These are phyloP conservation scores for Todiramphus saurophagus DNA, from an alignment of 2,113 vertebrate species.

Conservation along the genomic window DNA sequence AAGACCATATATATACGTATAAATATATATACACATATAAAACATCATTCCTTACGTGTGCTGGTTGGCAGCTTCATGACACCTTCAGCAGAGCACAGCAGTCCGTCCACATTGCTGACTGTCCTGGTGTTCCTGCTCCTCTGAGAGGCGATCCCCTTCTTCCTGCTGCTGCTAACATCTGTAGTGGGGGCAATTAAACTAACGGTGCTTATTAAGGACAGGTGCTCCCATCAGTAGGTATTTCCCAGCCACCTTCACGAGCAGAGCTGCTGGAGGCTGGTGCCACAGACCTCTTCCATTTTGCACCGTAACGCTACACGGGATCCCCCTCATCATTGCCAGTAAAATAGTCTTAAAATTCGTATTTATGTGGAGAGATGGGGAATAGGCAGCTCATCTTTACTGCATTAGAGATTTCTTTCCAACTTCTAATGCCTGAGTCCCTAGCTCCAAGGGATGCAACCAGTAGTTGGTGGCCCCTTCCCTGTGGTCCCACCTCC, in stretches of 20 bases:
- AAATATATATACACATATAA: background rate
- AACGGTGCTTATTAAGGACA: background rate
- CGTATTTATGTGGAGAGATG: background rate
- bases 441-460: background rate
- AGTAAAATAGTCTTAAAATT: background rate
- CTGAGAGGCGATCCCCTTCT: background rate
- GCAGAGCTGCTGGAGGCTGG: background rate
- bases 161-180: background rate
- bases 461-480: too few species aligned
- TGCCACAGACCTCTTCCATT: background rate
- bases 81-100: background rate
- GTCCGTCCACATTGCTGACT: background rate
- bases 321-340: background rate
- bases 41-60: background rate
- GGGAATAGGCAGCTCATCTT: background rate
- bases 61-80: background rate
- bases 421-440: background rate
- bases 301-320: background rate
- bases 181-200: background rate
- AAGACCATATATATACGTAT: background rate
- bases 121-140: background rate
- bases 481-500: background rate
- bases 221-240: background rate
- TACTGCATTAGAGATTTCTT: background rate
- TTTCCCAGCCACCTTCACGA: background rate